Evolutionary conservation across 2,888 invertebrate species (phyloP).

Genomic region (Ennomos fuscantarius): DNA sequence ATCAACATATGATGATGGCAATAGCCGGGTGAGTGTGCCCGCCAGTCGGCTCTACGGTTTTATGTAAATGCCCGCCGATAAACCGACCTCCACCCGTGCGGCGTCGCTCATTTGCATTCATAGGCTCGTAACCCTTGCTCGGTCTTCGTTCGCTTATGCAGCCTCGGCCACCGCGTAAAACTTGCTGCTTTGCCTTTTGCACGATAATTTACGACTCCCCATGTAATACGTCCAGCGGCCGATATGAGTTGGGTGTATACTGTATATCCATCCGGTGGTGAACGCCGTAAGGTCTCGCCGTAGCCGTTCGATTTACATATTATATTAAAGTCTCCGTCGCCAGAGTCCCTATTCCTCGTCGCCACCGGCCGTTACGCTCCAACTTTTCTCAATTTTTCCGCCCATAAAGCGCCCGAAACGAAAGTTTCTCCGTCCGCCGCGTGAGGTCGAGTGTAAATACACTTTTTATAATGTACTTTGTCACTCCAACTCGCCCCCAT

Average conservation of each 20-base stretch:
- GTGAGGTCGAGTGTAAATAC: constrained; percentile 83
- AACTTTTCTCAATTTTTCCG: constrained; percentile 85
- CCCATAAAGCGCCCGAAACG: constrained; percentile 81
- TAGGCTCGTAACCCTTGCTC: constrained; percentile 83
- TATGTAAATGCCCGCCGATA: constrained; percentile 81
- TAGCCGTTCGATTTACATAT: constrained; percentile 83
- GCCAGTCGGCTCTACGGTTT: constrained; percentile 69
- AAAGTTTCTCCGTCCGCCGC: constrained; percentile 78
- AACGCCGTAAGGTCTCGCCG: constrained; percentile 74
- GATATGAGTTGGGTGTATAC: constrained; percentile 77
- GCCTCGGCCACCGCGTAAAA: constrained; percentile 73
- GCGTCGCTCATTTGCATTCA: constrained; percentile 83
- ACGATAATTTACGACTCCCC: constrained; percentile 82
- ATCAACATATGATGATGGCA: constrained; percentile 64
- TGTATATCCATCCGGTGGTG: constrained; percentile 65
- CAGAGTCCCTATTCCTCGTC: constrained; percentile 67
- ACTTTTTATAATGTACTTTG: constrained; percentile 83
- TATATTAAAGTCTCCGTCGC: constrained; percentile 81
- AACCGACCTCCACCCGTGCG: constrained; percentile 72
- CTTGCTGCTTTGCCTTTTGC: constrained; percentile 76
- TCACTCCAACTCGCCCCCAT: constrained; percentile 69
- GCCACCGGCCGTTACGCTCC: constrained; percentile 82
- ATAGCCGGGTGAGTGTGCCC: constrained; percentile 66
- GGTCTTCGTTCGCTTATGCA: constrained; percentile 69
- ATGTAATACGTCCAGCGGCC: constrained; percentile 77